Evolutionary conservation across 2,113 vertebrate genomes (phyloP), one percentile per base, ranked within the genome.

Genomic region (Barnardius zonarius): DNA sequence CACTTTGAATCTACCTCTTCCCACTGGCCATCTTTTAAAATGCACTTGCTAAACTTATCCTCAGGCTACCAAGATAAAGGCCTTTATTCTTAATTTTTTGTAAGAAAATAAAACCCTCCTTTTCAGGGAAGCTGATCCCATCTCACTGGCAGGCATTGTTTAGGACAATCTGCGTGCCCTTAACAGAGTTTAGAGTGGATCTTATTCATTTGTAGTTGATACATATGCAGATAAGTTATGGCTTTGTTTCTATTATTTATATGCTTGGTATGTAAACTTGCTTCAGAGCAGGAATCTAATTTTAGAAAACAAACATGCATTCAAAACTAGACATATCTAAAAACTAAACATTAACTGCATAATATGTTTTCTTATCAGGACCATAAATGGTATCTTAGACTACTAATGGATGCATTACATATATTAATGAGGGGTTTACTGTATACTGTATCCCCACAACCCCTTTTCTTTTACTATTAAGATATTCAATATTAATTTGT

Each of bases 401-500:
- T 55, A 44, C 52, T 94, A 90, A 96, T 9, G 9, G 67, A 68
- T 87, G 92, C 86, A 55, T 93, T 93, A 91, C 78, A 73, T 70
- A 57, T 91, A 94, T 81, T 92, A 88, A 75, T 90, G 85, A 94
- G 51, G 22, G 49, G 24, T 95, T 93, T 96, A 86, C 74, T 15
- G 12, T 90, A 63, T 75, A 35, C 63, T 80, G 52, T 90, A 67
- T 81, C 81, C 88, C 83, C 90, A 83, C 90, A 95, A 94, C 69
- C 70, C 72, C 62, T 73, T 82, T 92, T 92, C 83, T 94, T 95
- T 90, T 95, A 89, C 88, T 92, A 93, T 95, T 96, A 87, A 94
- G 92, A 78, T 91, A 96, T 97, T 97, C 94, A 81, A 90, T 97
- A 95, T 96, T 94, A 94, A 95, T 98, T 97, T 96, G 74, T 75